Conservation (phyloP, 1,140 invertebrate genomes). For the Lamellibrachia luymesi region DNA sequence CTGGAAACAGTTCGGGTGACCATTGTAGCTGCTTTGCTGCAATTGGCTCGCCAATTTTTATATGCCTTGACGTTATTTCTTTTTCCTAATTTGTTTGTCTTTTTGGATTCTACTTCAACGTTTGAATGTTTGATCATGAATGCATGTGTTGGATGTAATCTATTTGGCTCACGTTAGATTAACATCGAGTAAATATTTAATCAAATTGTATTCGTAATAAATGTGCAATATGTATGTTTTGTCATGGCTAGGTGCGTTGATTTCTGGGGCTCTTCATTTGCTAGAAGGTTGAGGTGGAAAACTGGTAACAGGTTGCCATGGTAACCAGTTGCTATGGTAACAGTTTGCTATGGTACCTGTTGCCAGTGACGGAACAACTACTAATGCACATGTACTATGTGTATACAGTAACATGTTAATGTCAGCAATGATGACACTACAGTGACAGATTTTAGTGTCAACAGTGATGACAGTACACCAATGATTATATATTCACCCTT, state of each 20-base stretch:
- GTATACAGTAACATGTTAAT: neutral
- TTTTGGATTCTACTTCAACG: neutral
- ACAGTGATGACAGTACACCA: no score
- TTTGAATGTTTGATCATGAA: neutral
- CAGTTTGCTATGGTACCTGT: neutral
- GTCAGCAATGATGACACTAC: neutral
- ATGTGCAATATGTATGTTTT: constrained; percentile 1
- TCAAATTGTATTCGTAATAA: neutral
- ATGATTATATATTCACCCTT: no score
- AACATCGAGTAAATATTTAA: neutral
- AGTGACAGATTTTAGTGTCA: neutral
- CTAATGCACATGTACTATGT: neutral
- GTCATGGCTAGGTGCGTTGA: neutral
- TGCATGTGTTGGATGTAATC: neutral
- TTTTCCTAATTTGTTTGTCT: constrained; percentile 5
- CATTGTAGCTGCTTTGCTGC: no score
- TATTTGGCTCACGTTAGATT: neutral
- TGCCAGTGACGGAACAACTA: neutral
- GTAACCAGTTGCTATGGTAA: neutral
- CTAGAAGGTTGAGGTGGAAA: neutral
- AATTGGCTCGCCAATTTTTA: neutral
- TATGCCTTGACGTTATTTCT: neutral
- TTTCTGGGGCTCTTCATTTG: neutral
- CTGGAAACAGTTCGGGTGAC: no score
- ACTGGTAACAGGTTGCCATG: neutral